Evolutionary conservation across 2,888 invertebrate genomes (phyloP), one percentile per base, ranked within the genome.

Genomic region (Diarsia mendica): DNA sequence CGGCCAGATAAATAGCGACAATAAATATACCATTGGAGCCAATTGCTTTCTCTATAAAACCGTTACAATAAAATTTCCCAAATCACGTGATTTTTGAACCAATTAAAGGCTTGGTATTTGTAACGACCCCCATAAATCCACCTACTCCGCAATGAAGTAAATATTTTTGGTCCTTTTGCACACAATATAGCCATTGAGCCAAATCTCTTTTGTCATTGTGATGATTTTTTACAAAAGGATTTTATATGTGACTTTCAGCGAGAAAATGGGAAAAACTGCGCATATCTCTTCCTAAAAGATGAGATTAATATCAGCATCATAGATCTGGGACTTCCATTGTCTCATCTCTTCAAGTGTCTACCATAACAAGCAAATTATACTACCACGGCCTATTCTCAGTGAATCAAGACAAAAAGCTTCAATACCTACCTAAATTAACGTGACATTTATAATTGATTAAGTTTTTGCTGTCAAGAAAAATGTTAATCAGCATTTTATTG

Each of bases 21-120:
- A 92, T 94, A 94, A 94, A 95, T 92, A 92, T 91, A 92, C 90
- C 90, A 90, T 90, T 88, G 89, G 87, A 86, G 86, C 87, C 91
- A 90, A 91, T 90, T 90, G 92, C 92, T 93, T 93, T 93, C 92
- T 90, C 90, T 91, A 87, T 86, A 88, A 79, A 88, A 88, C 87
- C 71, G 87, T 89, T 88, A 87, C 88, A 84, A 85, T 86, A 86
- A 86, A 77, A 82, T 83, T 83, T 67, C 67, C 76, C 81, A 84
- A 88, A 85, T 82, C 76, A 67, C 75, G 80, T 78, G 82, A 84
- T 82, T 87, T 87, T 86, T 74, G 70, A 80, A 83, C 85, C 85
- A 90, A 91, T 90, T 90, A 89, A 83, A 82, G 71, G 78, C 77
- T 76, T 72, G 84, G 83, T 75, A 83, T 87, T 83, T 79, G 64